These are phyloP conservation scores for Pyrocephalus nanus DNA, from an alignment of 2,797 vertebrate genomes.

Conservation along the genomic window DNA sequence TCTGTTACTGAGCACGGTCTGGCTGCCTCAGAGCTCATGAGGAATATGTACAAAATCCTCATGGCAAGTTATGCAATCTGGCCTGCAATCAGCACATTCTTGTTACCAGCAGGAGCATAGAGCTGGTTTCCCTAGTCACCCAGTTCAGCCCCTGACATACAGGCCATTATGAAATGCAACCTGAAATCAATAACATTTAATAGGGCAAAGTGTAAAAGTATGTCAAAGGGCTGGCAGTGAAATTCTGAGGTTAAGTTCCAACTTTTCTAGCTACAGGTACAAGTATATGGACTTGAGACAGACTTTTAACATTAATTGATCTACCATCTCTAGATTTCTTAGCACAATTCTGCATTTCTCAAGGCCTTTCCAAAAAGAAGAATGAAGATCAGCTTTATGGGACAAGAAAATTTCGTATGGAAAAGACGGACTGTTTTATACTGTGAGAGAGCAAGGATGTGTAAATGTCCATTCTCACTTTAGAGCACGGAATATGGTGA, in stretches of 20 bases:
- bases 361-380: not conserved
- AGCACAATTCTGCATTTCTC: not conserved
- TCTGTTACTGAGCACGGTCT: not conserved
- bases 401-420: not conserved
- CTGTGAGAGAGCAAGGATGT: not conserved
- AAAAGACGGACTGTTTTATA: not conserved
- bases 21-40: accelerated
- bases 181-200: not conserved
- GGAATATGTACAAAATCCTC: not conserved
- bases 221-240: not conserved
- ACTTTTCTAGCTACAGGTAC: not conserved
- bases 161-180: not conserved
- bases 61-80: not conserved
- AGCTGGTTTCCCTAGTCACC: not conserved
- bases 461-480: not conserved
- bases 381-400: not conserved
- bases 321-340: not conserved
- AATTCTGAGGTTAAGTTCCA: not conserved
- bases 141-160: not conserved
- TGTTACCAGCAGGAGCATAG: not conserved
- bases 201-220: not conserved
- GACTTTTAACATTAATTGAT: not conserved
- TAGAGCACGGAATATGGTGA: not conserved
- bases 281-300: not conserved
- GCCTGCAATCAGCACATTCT: not conserved